Base-by-base conservation (phyloP, 2,113 vertebrate species). In the Zingel zingel region DNA sequence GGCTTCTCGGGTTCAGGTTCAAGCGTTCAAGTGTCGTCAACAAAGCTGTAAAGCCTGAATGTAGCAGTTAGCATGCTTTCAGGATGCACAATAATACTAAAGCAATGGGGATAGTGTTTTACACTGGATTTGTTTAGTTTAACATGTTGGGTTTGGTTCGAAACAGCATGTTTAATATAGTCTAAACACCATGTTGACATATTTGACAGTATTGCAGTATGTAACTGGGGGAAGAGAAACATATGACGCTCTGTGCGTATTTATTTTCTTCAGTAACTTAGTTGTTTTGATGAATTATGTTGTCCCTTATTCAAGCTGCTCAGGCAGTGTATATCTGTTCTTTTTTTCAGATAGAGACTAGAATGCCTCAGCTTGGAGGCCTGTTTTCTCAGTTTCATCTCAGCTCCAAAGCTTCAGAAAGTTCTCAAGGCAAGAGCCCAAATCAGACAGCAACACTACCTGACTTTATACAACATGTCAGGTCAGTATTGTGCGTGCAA, bases 301-400 rank as follows among this genome's bases (percentile, higher is more conserved):
- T 67, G 30, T 25, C 50, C 68, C 3, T 18, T 43, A 21, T 15
- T 25, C 12, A 53, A 64, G 9, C 54, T 48, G 27, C 53, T 13
- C n/a, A 1, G 3, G 11, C n/a, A 0, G 9, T 8, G 5, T 57
- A 19, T 13, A 1, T 25, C 3, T 63, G 6, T 58, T 27, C 16
- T 27, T 56, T 65, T 43, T 53, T 76, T 27, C 39, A 83, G 80
- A 83, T 47, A 39, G 69, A 86, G 27, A 73, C 54, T 16, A 82
- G 51, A 74, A 94, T 93, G 94, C 82, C 91, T 81, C 91, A 90
- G 70, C 77, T 92, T 25, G 93, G 91, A 84, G 91, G 79, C 68
- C 79, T 92, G 77, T 87, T 94, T 2, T 83, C 88, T 4, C 88
- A 81, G 77, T 90, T 94, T 48, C 88, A 90, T 36, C 63, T 85